These are phyloP conservation scores for Odocoileus virginianus DNA, from an alignment of 2,113 vertebrate species.

Conservation along the genomic window DNA sequence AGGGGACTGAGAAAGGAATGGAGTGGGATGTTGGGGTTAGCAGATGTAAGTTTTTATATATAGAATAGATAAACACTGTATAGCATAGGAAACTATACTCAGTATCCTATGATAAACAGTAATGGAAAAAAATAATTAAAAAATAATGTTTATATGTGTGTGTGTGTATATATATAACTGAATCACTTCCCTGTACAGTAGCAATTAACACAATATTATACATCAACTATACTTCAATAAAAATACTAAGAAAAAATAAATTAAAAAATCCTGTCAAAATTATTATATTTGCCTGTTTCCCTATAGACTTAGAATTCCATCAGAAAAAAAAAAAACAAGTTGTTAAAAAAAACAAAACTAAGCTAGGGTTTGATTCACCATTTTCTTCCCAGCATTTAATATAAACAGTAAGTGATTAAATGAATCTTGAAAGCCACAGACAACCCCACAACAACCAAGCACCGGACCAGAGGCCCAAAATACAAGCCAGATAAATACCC, in stretches of 20 bases:
- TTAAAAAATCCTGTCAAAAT: background rate
- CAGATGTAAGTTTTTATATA: too few species aligned
- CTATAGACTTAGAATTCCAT: background rate
- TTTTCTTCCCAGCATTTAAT: background rate
- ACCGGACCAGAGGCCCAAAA: background rate
- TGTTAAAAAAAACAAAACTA: background rate
- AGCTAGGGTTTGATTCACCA: background rate
- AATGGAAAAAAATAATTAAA: background rate
- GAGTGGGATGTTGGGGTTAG: too few species aligned
- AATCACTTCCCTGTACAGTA: background rate
- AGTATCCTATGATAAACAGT: too few species aligned
- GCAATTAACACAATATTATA: background rate
- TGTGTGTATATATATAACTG: background rate
- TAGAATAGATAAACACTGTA: too few species aligned
- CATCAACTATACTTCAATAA: background rate
- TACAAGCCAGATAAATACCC: background rate
- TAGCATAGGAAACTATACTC: too few species aligned
- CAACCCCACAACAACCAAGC: background rate
- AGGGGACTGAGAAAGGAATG: too few species aligned
- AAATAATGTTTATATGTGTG: background rate
- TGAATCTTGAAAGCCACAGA: background rate
- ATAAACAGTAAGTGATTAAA: background rate
- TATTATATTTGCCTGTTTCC: background rate
- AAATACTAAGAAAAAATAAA: background rate
- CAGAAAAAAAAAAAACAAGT: background rate